Base-by-base conservation (phyloP, 2,797 vertebrate species). In the Ctenopoma multispine region DNA sequence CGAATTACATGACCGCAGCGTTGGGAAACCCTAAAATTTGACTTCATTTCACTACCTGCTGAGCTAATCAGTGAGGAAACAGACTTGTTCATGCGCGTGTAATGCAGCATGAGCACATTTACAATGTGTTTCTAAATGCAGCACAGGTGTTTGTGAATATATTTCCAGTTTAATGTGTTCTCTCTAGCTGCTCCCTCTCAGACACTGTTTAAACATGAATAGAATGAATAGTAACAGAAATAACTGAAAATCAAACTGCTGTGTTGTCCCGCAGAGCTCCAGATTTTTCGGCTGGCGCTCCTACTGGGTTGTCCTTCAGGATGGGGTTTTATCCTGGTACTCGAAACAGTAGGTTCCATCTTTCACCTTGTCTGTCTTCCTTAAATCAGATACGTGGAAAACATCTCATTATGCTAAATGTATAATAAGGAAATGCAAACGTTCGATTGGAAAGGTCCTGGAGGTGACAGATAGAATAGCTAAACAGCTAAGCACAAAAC, bases 311-410 rank as follows among this genome's bases (percentile, higher is more conserved):
- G 93, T 98, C 57, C 92, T 99, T 58, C 96, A 98, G 72, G 96
- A 97, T 9, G 98, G 97, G 66, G 97, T 97, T 75, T 88, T 99
- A 65, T 98, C 96, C n/a, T 99, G 97, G 98, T 99, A 96, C 86
- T 93, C 94, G 5, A 99, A 96, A 90, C 96, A 98, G 97, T 99
- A 93, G 93, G 95, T 92, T 83, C 6, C 54, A 12, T 44, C 62
- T 66, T 51, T 60, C 18, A 58, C 38, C 18, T 77, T 20, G 18
- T 18, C 57, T 68, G n/a, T 72, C 24, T 34, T 63, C 50, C 31
- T 63, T 83, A 61, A 79, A 36, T 74, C 54, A 68, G 51, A 51
- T n/a, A 7, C 34, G 12, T 64, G 51, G 31, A n/a, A 69, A 72
- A 77, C 31, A 63, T 51, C 0, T 69, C 17, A n/a, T 12, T 6